Percentiles rank a stretch among this genome's conserved stretches.
Conservation (phyloP, 2,113 vertebrate genomes). For the Xiphophorus couchianus region DNA sequence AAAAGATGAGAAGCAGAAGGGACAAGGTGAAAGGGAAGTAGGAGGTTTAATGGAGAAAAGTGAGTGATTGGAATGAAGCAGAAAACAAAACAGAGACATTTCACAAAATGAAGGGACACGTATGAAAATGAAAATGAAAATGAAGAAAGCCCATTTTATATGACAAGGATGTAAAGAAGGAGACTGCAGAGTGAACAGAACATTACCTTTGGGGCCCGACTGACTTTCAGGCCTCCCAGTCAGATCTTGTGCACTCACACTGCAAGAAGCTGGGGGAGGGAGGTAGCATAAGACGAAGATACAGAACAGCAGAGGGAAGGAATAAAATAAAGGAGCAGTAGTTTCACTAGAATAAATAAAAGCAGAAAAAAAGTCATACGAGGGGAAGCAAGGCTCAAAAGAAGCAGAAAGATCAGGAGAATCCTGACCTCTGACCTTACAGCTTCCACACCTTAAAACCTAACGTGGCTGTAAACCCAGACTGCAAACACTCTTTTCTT, state of each 20-base stretch:
- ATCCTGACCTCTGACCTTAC: not conserved
- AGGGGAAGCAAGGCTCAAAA: not conserved
- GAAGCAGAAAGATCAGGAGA: not conserved
- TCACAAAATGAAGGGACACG: not conserved
- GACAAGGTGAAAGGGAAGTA: slow-evolving; percentile 5
- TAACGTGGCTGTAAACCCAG: too few relatives aligned
- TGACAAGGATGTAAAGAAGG: not conserved
- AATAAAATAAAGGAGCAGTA: slow-evolving; percentile 14
- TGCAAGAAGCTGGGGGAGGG: slow-evolving; percentile 28
- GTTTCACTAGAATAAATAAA: slow-evolving; percentile 5
- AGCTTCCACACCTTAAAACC: not conserved
- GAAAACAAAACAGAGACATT: not conserved
- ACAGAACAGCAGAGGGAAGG: not conserved
- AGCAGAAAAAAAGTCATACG: slow-evolving; percentile 16
- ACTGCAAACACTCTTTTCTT: too few relatives aligned
- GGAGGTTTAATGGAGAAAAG: not conserved
- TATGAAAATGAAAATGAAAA: not conserved
- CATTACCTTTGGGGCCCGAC: slow-evolving; percentile 69
- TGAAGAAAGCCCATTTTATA: not conserved
- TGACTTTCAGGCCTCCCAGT: slow-evolving; percentile 74
- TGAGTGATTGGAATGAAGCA: not conserved
- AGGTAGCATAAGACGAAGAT: slow-evolving; percentile 24
- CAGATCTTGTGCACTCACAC: slow-evolving; percentile 61
- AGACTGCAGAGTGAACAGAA: not conserved
- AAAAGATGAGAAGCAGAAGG: slow-evolving; percentile 1